Base-by-base conservation (phyloP, 2,888 invertebrate genomes). In the Mesorhabditis spiculigera region DNA sequence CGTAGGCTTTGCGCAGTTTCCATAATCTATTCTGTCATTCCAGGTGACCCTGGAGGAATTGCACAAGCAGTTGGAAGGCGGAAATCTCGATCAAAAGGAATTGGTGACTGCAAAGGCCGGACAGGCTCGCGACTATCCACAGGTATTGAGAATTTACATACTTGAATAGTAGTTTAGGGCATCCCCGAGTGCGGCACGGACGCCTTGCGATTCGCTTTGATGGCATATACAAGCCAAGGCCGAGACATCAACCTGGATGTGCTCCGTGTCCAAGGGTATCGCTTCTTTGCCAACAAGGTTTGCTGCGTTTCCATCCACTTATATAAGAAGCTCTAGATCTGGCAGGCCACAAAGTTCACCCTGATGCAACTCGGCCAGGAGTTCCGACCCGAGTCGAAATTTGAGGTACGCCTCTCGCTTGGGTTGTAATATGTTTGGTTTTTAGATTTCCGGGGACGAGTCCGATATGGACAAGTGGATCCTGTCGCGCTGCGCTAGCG, bases 221-320 rank as follows among this genome's bases (percentile, higher is more conserved):
- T 94, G 86, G 91, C 94, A 4, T 93, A 92, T 81, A 93, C 93
- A 85, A 90, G 92, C 0, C 93, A 93, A 86, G 90, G 93, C 76
- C 90, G 96, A 4, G 95, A 97, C 87, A 92, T 98, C 84, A 97
- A 97, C 89, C 90, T 99, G 86, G 96, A 98, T 87, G 95, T 99
- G 70, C 89, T 92, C 75, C 91, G 95, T 71, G 93, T 95, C 13
- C 93, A 93, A 86, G 84, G 84, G 69, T 85, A 85, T 65, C 77
- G 85, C 66, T 80, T 78, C 78, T 85, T 85, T 78, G 83, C 85
- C 72, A 85, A 85, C 69, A 85, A 85, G 72, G 76, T 74, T 8
- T 28, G 28, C 58, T 63, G 28, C 28, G 28, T 1, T 28, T 28
- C 3, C 28, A 28, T 28, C 28, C 28, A 28, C 28, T 28, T 1